phyloP scores from a whole-genome alignment of 2,113 vertebrate genomes.

The Callorhinus ursinus region DNA sequence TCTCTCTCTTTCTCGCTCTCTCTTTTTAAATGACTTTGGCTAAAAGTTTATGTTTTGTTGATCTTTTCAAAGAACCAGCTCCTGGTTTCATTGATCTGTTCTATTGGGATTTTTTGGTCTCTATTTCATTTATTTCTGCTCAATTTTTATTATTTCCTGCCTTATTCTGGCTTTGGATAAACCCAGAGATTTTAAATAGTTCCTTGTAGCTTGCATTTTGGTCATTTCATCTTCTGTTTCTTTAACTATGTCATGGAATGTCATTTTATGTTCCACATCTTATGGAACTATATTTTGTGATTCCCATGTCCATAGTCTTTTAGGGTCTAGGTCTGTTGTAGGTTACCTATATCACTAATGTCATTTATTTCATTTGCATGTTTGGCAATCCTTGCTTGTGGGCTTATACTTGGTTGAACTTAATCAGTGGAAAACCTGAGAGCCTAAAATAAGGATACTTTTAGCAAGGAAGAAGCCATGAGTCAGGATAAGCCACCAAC shows the following conservation, averaged over 20 bases:
- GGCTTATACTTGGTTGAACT: neutral
- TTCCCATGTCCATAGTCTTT: neutral
- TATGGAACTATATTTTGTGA: neutral
- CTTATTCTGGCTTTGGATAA: neutral
- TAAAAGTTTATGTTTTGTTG: neutral
- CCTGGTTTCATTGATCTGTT: neutral
- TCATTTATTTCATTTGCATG: neutral
- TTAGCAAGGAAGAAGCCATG: neutral
- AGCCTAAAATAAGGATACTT: neutral
- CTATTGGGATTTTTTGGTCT: neutral
- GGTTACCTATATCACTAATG: neutral
- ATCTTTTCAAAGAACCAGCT: neutral
- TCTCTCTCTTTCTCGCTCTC: neutral
- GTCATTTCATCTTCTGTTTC: neutral
- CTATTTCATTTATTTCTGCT: neutral
- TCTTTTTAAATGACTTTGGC: neutral
- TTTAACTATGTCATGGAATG: neutral
- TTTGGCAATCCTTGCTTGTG: neutral
- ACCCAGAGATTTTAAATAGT: neutral
- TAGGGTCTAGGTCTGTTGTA: neutral
- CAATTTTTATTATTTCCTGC: neutral
- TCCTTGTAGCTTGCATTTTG: neutral
- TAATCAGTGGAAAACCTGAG: neutral
- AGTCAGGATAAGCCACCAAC: neutral
- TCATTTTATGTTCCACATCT: neutral